Base-by-base conservation (phyloP, 2,113 vertebrate species). In the Sphaerodactylus townsendi region DNA sequence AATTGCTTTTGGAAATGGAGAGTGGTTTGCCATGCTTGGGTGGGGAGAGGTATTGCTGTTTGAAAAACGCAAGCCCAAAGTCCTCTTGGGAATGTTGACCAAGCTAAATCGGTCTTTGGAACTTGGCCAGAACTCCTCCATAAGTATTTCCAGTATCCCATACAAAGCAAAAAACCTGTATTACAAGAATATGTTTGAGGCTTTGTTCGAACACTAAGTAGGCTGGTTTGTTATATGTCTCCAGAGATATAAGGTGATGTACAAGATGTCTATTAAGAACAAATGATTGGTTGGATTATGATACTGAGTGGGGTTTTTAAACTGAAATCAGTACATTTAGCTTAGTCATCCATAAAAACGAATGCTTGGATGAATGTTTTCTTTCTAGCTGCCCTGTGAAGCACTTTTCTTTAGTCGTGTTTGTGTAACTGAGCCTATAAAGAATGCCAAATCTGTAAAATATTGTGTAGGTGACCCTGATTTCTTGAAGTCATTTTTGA, bases 401-500 rank as follows among this genome's bases (percentile, higher is more conserved):
- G 76, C 53, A 1, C 39, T 64, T 28, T 5, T n/a, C 41, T 72
- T 64, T 62, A 13, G 39, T 28, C 0, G 64, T 87, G 19, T 2
- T 87, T 4, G 65, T 74, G 19, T 25, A 56, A 79, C 50, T 53
- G 48, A 2, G 72, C 56, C 15, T 10, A 75, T 33, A 3, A 53
- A 89, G 87, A 88, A 87, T 85, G 65, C 86, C 50, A 83, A 74
- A 86, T 14, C 79, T 73, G 64, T 89, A 86, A 87, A 82, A 37
- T 91, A 13, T 87, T 94, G 19, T 89, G 6, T 79, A 95, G 96
- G 93, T 71, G 96, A 97, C 86, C 90, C 94, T 84, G 97, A 97
- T 72, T 96, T 99, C 92, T 93, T 97, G 82, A 97, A 96, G 37
- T 97, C 96, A 62, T 99, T 99, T 95, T 94, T 98, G 92, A 88